Base-by-base conservation (phyloP, 2,888 invertebrate genomes). In the Ennomos erosarius region DNA sequence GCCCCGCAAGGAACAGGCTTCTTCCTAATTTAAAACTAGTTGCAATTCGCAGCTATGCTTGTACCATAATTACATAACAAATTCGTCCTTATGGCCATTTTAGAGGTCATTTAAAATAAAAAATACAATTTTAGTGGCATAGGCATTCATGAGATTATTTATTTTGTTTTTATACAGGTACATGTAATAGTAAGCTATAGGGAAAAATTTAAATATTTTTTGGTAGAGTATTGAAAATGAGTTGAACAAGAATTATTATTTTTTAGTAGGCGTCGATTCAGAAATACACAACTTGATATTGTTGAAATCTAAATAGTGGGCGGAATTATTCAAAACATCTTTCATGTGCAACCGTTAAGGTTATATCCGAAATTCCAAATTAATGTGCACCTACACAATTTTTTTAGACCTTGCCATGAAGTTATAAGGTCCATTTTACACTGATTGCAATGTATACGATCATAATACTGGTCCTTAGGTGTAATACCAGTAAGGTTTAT, bases 241-340 rank as follows among this genome's bases (percentile, higher is more conserved):
- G 4, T 26, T 6, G 26, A 26, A 26, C 26, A 26, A 26, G 26
- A 26, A 53, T 12, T 46, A 10, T 16, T 33, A 52, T 12, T 26
- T 36, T n/a, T 16, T 6, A 50, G 49, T 54, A 46, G 54, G 54
- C 10, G 49, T 45, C 1, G 12, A 9, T 40, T 45, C 45, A 0
- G 26, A 53, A 53, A 55, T 13, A 48, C n/a, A 26, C 13, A 35
- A 47, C 13, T 39, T 44, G 37, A 44, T 13, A 51, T 34, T 62
- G 56, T 62, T 58, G 64, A 55, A 66, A 64, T 53, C 8, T 3
- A 57, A 40, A 13, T 38, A 10, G 66, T 68, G 62, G 62, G 68
- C 50, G 64, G 44, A 13, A 59, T 59, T 59, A 57, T 60, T 62
- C 42, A 42, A 62, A 59, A 49, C 26, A 57, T 64, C 44, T 64